These are phyloP conservation scores for Heterocephalus glaber DNA, from an alignment of 2,113 vertebrate genomes.

Conservation along the genomic window DNA sequence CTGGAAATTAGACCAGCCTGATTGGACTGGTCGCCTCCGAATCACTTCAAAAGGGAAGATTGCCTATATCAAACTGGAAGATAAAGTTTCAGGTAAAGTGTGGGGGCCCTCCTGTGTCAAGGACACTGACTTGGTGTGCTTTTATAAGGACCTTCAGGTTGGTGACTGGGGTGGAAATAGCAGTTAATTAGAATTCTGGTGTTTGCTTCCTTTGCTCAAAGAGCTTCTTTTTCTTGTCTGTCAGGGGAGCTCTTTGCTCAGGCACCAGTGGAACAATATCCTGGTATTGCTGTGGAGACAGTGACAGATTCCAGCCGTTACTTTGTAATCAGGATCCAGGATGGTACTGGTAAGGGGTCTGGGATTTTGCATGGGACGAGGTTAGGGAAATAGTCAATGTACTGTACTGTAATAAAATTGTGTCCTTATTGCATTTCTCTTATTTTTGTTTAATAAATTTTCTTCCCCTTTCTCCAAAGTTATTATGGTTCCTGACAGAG, in stretches of 20 bases:
- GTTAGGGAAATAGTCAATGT: neutral
- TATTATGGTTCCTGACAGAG: neutral
- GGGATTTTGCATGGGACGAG: neutral
- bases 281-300: slow-evolving; percentile 93
- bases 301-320: slow-evolving; percentile 96
- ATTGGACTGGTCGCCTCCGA: slow-evolving; percentile 96
- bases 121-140: rapidly evolving
- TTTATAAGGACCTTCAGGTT: neutral
- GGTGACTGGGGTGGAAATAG: neutral
- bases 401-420: neutral
- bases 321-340: slow-evolving; percentile 95
- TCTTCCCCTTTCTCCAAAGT: neutral
- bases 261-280: slow-evolving; percentile 93
- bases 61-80: slow-evolving; percentile 96
- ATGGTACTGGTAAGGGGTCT: slow-evolving; percentile 91
- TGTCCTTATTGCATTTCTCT: neutral
- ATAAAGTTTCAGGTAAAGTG: slow-evolving; percentile 94
- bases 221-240: slow-evolving; percentile 41
- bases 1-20: slow-evolving; percentile 97
- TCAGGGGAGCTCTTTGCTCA: slow-evolving; percentile 96
- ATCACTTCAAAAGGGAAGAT: slow-evolving; percentile 95
- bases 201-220: slow-evolving; percentile 39
- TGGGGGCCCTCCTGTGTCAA: neutral
- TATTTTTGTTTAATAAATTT: slow-evolving; percentile 27
- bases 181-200: neutral